Percentiles rank a stretch among this genome's conserved stretches.
Conservation (phyloP, 2,888 invertebrate species). For the Rotaria magnacalcarata region DNA sequence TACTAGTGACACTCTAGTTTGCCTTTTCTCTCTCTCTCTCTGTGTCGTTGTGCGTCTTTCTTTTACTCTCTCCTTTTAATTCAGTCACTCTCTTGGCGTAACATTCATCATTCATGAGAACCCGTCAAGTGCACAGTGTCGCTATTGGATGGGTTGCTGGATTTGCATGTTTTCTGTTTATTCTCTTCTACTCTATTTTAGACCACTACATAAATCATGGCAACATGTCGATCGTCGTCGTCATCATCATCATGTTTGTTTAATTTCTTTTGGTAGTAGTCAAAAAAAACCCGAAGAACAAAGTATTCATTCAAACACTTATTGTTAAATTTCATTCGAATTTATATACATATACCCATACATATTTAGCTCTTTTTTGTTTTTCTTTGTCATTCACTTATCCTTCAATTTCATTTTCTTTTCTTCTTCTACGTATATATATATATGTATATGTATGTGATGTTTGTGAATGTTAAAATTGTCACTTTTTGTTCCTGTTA, state of each 20-base stretch:
- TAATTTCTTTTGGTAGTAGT: slow-evolving; percentile 10
- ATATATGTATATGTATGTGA: not conserved
- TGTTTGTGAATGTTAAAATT: slow-evolving; percentile 22
- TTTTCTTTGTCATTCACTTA: slow-evolving; percentile 1
- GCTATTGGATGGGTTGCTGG: not conserved
- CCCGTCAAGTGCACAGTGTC: not conserved
- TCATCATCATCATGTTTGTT: slow-evolving; percentile 4
- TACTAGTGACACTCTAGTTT: not conserved
- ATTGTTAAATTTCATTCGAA: not conserved
- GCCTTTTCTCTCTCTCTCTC: not conserved
- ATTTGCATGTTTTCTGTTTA: slow-evolving; percentile 25
- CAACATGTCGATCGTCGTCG: slow-evolving; percentile 31
- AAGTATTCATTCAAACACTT: not conserved
- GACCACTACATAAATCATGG: slow-evolving; percentile 6
- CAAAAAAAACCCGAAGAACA: not conserved
- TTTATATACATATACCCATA: not conserved
- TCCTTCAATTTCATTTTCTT: not conserved
- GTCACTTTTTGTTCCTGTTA: slow-evolving; percentile 18
- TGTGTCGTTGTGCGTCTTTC: no score
- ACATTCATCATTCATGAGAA: not conserved
- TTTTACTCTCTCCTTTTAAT: not conserved
- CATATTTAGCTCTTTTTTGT: not conserved
- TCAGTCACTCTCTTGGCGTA: not conserved
- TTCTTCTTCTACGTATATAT: not conserved
- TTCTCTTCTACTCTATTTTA: slow-evolving; percentile 7